Evolutionary conservation across 2,113 vertebrate genomes (phyloP).

Genomic region (Callipepla californica): DNA sequence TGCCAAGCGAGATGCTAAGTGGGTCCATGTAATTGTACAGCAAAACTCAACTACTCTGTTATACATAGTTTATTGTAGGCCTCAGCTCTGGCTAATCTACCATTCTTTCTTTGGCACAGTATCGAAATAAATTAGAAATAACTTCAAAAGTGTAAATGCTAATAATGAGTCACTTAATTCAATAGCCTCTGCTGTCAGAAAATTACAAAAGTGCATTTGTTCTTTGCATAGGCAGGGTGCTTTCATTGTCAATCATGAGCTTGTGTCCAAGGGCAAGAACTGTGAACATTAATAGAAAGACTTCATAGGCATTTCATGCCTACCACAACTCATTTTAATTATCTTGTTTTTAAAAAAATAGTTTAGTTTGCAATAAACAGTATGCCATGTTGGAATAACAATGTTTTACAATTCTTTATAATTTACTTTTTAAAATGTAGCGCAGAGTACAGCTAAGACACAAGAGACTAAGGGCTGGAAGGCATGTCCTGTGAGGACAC

Average conservation of each 20-base stretch:
- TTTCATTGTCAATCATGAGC: conserved; percentile 12
- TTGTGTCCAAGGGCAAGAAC: conserved; percentile 33
- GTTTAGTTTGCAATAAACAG: conserved; percentile 53
- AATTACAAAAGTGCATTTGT: neutral
- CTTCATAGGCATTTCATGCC: conserved; percentile 32
- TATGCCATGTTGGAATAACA: neutral
- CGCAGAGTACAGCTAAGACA: neutral
- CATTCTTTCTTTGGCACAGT: neutral
- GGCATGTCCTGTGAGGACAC: neutral
- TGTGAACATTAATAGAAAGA: conserved; percentile 4
- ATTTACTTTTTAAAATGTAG: conserved; percentile 15
- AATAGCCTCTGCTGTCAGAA: conserved; percentile 10
- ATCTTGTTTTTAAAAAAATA: conserved; percentile 55
- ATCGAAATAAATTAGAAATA: conserved; percentile 24
- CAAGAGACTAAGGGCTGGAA: neutral
- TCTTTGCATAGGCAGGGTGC: neutral
- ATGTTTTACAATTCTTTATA: conserved; percentile 38
- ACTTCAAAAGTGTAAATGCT: neutral
- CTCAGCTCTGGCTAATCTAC: neutral
- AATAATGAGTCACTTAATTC: conserved; percentile 10
- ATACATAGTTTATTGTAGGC: neutral
- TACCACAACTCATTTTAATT: conserved; percentile 49
- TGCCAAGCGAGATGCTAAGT: neutral
- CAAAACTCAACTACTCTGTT: neutral
- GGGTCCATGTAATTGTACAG: neutral